These are phyloP conservation scores for Euclidia mi DNA, from an alignment of 2,888 invertebrate genomes.

Conservation along the genomic window DNA sequence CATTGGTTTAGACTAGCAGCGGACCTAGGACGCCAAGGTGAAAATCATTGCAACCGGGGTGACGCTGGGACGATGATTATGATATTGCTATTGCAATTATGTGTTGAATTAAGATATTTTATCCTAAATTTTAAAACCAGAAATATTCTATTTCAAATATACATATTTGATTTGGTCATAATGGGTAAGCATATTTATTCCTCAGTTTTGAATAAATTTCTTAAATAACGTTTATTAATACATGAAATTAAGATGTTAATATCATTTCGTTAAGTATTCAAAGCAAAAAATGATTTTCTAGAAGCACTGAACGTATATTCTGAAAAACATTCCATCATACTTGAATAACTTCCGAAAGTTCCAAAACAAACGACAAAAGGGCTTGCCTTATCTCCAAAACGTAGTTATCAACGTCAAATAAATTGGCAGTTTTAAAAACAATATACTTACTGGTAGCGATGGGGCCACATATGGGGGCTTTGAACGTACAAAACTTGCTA, in stretches of 20 bases:
- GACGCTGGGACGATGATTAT: no score
- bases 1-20: no score
- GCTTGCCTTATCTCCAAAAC: slow-evolving; percentile 27
- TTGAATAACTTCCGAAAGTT: slow-evolving; percentile 27
- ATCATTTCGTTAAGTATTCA: background rate
- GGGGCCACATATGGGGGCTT: slow-evolving; percentile 96
- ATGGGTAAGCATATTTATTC: no score
- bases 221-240: background rate
- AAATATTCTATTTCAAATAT: no score
- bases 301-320: background rate
- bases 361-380: slow-evolving; percentile 38
- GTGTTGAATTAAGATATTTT: no score
- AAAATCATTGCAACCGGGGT: no score
- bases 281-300: background rate
- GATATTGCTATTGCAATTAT: no score
- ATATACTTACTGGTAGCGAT: slow-evolving; percentile 94
- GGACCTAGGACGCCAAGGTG: no score
- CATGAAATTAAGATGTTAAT: background rate
- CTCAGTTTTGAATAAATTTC: background rate
- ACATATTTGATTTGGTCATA: no score
- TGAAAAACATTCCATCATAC: background rate
- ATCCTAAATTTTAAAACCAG: no score
- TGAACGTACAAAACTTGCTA: slow-evolving; percentile 97
- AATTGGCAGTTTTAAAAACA: slow-evolving; percentile 10
- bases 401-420: slow-evolving; percentile 9